Conservation (phyloP, 2,888 invertebrate species). For the Ethmia dodecea region DNA sequence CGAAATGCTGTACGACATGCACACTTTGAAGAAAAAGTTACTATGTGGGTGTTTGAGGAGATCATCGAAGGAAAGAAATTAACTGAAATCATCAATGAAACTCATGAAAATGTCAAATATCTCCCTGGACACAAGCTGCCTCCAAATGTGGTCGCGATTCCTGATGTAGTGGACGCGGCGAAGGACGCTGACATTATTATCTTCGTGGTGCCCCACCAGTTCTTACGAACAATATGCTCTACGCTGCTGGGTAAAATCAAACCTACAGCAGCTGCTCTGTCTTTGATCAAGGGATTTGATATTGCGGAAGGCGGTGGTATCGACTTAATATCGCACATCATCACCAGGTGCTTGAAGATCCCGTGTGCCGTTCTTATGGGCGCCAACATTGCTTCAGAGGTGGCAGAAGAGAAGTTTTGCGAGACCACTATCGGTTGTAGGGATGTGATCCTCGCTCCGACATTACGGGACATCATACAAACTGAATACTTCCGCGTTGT, state of each 20-base stretch:
- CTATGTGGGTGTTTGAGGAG: conserved; percentile 99
- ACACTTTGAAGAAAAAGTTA: conserved; percentile 91
- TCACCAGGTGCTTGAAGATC: conserved; percentile 90
- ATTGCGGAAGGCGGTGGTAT: conserved; percentile 94
- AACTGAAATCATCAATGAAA: conserved; percentile 98
- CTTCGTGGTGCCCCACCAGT: conserved; percentile 99
- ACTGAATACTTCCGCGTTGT: conserved; percentile 97
- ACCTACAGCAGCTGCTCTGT: conserved; percentile 92
- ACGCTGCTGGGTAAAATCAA: conserved; percentile 93
- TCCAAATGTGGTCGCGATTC: conserved; percentile 95
- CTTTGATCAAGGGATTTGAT: conserved; percentile 98
- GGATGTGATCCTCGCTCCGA: conserved; percentile 84
- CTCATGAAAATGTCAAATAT: conserved; percentile 99
- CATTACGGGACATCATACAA: conserved; percentile 94
- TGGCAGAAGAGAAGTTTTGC: conserved; percentile 98
- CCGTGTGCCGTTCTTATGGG: conserved; percentile 98
- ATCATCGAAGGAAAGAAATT: conserved; percentile 94
- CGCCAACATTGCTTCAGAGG: conserved; percentile 98
- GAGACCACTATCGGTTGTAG: conserved; percentile 98
- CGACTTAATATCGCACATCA: conserved; percentile 96
- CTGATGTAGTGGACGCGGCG: conserved; percentile 93
- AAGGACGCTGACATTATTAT: conserved; percentile 95
- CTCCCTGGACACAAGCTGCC: conserved; percentile 96
- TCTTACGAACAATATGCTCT: conserved; percentile 91
- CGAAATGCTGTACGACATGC: conserved; percentile 88